These are phyloP conservation scores for Orgyia antiqua DNA, from an alignment of 2,888 invertebrate genomes.

Conservation along the genomic window DNA sequence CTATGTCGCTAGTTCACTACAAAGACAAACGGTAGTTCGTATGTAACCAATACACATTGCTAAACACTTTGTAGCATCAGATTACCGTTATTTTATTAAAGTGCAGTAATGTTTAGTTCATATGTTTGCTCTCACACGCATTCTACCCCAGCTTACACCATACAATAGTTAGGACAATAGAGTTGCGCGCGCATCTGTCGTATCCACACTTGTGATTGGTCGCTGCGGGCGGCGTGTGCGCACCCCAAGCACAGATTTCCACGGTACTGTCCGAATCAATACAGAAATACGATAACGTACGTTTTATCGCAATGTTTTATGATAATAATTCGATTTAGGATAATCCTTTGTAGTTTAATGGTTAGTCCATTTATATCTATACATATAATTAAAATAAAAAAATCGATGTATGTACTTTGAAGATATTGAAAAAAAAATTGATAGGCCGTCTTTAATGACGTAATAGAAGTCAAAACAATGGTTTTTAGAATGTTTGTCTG, in stretches of 20 bases:
- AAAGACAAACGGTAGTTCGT: no score
- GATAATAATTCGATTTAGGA: constrained; percentile 6
- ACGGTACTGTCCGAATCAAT: constrained; percentile 62
- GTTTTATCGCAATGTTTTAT: constrained; percentile 17
- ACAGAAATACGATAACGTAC: constrained; percentile 55
- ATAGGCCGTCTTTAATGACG: no score
- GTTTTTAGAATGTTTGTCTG: no score
- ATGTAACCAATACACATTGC: no score
- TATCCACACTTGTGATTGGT: constrained; percentile 42
- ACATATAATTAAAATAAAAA: background rate
- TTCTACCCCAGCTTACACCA: constrained; percentile 49
- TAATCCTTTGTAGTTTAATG: constrained; percentile 3
- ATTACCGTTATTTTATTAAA: constrained; percentile 36
- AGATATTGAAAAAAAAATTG: no score
- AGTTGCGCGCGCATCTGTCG: constrained; percentile 65
- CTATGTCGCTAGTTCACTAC: no score
- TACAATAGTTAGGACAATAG: constrained; percentile 59
- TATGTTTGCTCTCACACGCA: constrained; percentile 57
- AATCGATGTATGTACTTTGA: no score
- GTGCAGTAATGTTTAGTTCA: constrained; percentile 46
- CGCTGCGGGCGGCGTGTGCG: constrained; percentile 31
- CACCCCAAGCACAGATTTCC: constrained; percentile 67
- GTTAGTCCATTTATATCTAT: no score
- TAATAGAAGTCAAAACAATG: no score
- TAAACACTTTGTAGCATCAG: constrained; percentile 27